These are phyloP conservation scores for Clarias magur DNA, from an alignment of 2,113 vertebrate genomes.

Conservation along the genomic window DNA sequence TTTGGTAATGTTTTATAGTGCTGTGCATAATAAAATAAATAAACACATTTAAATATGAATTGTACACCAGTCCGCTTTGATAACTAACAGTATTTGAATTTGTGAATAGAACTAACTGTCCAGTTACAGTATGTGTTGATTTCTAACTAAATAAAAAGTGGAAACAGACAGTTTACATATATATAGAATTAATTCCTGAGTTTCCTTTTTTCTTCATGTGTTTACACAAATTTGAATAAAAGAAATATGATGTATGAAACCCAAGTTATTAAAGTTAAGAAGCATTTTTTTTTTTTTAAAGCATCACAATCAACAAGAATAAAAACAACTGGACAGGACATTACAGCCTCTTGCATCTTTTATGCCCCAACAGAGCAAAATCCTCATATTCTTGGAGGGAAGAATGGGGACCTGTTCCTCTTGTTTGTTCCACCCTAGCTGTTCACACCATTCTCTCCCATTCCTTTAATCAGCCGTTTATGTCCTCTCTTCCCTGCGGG, in stretches of 20 bases:
- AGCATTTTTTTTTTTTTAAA: background rate
- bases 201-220: slow-evolving; percentile 19
- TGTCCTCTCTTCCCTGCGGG: slow-evolving; percentile 93
- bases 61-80: background rate
- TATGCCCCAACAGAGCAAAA: slow-evolving; percentile 5
- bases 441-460: slow-evolving; percentile 80
- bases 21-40: background rate
- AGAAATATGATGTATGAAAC: slow-evolving; percentile 30
- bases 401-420: background rate
- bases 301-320: slow-evolving; percentile 20
- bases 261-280: slow-evolving; percentile 36
- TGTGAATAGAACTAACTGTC: background rate
- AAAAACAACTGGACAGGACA: slow-evolving; percentile 23
- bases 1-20: background rate
- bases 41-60: background rate
- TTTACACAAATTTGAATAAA: slow-evolving; percentile 27
- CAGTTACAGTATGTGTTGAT: background rate
- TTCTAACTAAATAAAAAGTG: slow-evolving; percentile 8
- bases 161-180: slow-evolving; percentile 20
- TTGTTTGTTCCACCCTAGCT: slow-evolving; percentile 69
- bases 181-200: slow-evolving; percentile 38
- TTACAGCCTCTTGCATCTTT: background rate
- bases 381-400: slow-evolving; percentile 11
- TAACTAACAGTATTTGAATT: background rate
- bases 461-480: slow-evolving; percentile 90